A percentile compares a stretch with the other conserved stretches of the same genome.
Evolutionary conservation across 2,797 vertebrate genomes (phyloP).

Genomic region (Acanthurus lineatus): DNA sequence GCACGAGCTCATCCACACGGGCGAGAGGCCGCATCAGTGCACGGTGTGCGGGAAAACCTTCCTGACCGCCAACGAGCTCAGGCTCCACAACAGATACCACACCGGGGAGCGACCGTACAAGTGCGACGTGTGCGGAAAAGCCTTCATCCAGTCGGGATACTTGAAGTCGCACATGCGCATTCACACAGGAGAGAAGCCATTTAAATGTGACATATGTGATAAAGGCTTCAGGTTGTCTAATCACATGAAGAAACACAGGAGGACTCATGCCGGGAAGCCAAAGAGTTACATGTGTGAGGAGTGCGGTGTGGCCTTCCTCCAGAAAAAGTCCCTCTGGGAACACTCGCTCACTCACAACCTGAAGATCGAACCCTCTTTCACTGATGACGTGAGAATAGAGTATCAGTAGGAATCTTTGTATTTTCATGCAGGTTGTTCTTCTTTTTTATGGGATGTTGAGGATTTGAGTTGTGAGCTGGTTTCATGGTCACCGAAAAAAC

Average conservation of each 20-base stretch:
- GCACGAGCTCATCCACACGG: slow-evolving; percentile 83
- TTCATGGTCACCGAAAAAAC: neutral
- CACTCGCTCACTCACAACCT: slow-evolving; percentile 73
- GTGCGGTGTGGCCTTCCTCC: slow-evolving; percentile 69
- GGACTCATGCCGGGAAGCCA: slow-evolving; percentile 75
- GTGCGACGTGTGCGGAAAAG: slow-evolving; percentile 81
- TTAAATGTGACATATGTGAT: slow-evolving; percentile 79
- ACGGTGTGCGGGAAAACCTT: slow-evolving; percentile 82
- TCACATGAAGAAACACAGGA: slow-evolving; percentile 82
- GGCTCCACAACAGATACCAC: slow-evolving; percentile 82
- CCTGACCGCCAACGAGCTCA: slow-evolving; percentile 81
- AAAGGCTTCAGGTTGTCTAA: slow-evolving; percentile 81
- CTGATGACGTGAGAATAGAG: slow-evolving; percentile 65
- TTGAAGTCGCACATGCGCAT: slow-evolving; percentile 84
- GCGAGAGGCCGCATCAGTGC: slow-evolving; percentile 81
- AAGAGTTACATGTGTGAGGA: slow-evolving; percentile 75
- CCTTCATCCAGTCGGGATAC: slow-evolving; percentile 84
- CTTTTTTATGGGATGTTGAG: neutral
- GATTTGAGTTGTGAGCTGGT: slow-evolving; percentile 1
- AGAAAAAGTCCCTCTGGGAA: slow-evolving; percentile 77
- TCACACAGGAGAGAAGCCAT: slow-evolving; percentile 84
- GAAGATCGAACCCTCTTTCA: slow-evolving; percentile 64
- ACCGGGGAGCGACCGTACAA: slow-evolving; percentile 83
- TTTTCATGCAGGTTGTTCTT: neutral
- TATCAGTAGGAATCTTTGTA: slow-evolving; percentile 59